Percentiles rank a stretch among this genome's conserved stretches.
These are phyloP conservation scores for Rhinopomastus cyanomelas DNA, from an alignment of 2,113 vertebrate species.

Conservation along the genomic window DNA sequence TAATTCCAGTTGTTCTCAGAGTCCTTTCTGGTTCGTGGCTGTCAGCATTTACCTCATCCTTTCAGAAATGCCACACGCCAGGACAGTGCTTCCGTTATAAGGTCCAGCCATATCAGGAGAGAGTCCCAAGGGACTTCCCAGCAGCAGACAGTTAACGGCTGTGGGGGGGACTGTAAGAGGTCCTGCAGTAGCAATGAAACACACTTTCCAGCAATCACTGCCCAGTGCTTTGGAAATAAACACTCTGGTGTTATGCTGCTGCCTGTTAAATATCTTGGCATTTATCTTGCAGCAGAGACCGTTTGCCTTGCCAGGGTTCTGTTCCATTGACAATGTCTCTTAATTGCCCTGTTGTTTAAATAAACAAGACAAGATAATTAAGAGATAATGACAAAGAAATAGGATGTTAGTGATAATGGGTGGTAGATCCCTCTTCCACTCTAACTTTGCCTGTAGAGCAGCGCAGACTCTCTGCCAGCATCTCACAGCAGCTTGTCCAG, in stretches of 20 bases:
- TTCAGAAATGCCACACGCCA: background rate
- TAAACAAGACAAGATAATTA: slow-evolving; percentile 72
- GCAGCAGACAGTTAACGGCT: background rate
- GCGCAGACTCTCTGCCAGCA: background rate
- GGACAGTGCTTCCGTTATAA: background rate
- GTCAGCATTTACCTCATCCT: background rate
- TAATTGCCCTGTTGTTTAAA: slow-evolving; percentile 72
- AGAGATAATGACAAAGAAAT: slow-evolving; percentile 63
- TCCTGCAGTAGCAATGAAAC: background rate
- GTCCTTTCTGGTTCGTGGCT: background rate
- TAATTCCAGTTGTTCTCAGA: background rate
- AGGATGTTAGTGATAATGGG: slow-evolving; percentile 38
- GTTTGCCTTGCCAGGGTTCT: slow-evolving; percentile 47
- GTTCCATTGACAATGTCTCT: slow-evolving; percentile 65
- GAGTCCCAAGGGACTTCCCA: background rate
- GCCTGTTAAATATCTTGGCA: slow-evolving; percentile 62
- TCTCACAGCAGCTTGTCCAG: background rate
- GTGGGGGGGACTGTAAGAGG: background rate
- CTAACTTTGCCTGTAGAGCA: background rate
- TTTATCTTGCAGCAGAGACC: slow-evolving; percentile 66
- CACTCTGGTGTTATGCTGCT: slow-evolving; percentile 23
- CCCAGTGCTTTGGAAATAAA: slow-evolving; percentile 49
- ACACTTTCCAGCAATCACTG: slow-evolving; percentile 18
- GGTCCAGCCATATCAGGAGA: background rate
- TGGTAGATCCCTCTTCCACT: background rate